A percentile compares a stretch with the other conserved stretches of the same genome.
Evolutionary conservation across 2,113 vertebrate genomes (phyloP).

Genomic region (Lonchura striata): DNA sequence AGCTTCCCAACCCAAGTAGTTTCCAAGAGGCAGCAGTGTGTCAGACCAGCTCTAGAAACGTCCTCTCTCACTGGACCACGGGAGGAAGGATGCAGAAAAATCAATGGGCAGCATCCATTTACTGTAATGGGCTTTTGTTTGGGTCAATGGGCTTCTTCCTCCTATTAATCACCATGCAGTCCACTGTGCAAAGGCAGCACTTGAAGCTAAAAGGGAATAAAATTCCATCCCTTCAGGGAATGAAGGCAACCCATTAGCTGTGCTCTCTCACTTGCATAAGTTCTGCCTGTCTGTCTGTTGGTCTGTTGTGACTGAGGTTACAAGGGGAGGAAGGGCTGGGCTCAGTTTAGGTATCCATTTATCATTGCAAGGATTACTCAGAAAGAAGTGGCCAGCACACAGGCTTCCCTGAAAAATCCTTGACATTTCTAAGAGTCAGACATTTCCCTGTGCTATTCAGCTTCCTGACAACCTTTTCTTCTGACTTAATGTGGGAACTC

Average conservation of each 20-base stretch:
- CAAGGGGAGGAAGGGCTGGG: not conserved
- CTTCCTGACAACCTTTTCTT: conserved; percentile 9
- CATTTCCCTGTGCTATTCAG: not conserved
- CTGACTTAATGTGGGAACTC: too few species aligned
- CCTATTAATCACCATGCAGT: conserved; percentile 28
- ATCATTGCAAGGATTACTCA: not conserved
- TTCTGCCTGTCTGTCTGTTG: not conserved
- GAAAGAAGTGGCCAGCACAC: not conserved
- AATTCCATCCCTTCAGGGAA: not conserved
- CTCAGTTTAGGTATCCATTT: not conserved
- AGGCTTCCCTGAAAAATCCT: not conserved
- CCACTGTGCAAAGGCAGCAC: not conserved
- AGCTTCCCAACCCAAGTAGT: not conserved
- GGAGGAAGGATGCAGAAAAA: not conserved
- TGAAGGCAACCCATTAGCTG: not conserved
- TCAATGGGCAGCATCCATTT: not conserved
- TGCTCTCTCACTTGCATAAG: not conserved
- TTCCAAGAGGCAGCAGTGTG: accelerated
- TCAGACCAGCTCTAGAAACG: not conserved
- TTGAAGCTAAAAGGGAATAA: not conserved
- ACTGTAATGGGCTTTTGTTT: conserved; percentile 34
- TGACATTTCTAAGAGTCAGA: conserved; percentile 17
- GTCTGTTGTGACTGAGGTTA: not conserved
- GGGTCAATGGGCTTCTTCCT: conserved; percentile 38
- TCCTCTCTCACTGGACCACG: accelerated